Evolutionary conservation across 2,888 invertebrate genomes (phyloP).

Genomic region (Hemistola chrysoprasaria): DNA sequence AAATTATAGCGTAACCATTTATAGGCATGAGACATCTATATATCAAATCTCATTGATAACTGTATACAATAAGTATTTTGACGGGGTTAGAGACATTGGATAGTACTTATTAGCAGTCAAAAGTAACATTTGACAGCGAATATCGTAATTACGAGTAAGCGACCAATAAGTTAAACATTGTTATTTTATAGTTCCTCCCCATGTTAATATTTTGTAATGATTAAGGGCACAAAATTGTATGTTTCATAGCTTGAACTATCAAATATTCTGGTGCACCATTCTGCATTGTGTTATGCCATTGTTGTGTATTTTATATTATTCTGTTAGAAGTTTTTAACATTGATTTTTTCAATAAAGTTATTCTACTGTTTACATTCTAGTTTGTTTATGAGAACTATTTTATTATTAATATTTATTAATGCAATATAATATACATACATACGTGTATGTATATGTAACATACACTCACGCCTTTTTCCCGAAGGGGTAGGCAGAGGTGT

Average conservation of each 20-base stretch:
- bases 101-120: too few relatives aligned
- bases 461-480: too few relatives aligned
- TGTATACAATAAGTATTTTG: too few relatives aligned
- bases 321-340: constrained; percentile 42
- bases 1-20: too few relatives aligned
- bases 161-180: constrained; percentile 20
- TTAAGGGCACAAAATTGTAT: constrained; percentile 17
- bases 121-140: constrained; percentile 22
- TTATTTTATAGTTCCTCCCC: constrained; percentile 28
- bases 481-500: too few relatives aligned
- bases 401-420: neutral
- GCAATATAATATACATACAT: too few relatives aligned
- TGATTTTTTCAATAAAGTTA: constrained; percentile 47
- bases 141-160: constrained; percentile 22
- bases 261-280: constrained; percentile 20
- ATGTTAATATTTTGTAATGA: constrained; percentile 5
- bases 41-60: too few relatives aligned
- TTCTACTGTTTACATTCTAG: constrained; percentile 40
- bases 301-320: constrained; percentile 40
- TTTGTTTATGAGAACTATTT: constrained; percentile 1
- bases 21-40: too few relatives aligned
- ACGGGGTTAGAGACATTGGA: too few relatives aligned
- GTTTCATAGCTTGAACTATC: constrained; percentile 10
- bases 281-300: constrained; percentile 21
- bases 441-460: too few relatives aligned